A percentile compares a stretch with the other conserved stretches of the same genome.
Conservation (phyloP, 2,797 vertebrate species). For the Pangasius sanitwongsei region DNA sequence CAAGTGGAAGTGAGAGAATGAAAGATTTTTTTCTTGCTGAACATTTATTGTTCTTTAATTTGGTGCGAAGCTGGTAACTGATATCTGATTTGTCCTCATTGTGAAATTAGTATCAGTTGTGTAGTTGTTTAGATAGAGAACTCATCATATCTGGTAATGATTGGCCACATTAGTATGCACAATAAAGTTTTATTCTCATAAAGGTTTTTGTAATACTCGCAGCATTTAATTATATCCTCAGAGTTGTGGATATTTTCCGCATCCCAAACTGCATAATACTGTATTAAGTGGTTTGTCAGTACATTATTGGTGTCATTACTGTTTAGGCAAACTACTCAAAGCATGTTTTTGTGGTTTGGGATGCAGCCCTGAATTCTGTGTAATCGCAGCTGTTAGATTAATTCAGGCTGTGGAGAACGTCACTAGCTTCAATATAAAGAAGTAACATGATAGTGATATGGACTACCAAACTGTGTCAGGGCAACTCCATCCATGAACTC, state of each 20-base stretch:
- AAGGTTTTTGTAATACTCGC: not conserved
- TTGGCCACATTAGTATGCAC: not conserved
- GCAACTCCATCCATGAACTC: too few relatives aligned
- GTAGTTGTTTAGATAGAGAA: not conserved
- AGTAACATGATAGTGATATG: not conserved
- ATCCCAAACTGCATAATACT: not conserved
- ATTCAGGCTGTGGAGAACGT: not conserved
- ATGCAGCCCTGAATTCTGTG: not conserved
- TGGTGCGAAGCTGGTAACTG: not conserved
- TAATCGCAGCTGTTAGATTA: not conserved
- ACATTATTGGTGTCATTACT: not conserved
- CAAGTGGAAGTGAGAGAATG: not conserved
- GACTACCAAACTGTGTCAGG: not conserved
- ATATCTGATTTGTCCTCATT: not conserved
- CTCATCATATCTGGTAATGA: not conserved
- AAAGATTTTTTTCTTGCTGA: not conserved
- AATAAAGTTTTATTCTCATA: not conserved
- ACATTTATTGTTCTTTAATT: not conserved
- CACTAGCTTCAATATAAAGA: not conserved
- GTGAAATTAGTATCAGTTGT: not conserved
- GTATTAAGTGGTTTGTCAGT: not conserved
- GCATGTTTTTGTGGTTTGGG: not conserved
- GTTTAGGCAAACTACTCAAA: not conserved
- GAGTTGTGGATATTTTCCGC: not conserved
- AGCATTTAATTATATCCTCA: not conserved